phyloP scores from a whole-genome alignment of 2,797 vertebrate species.

The Ispidina lecontei region DNA sequence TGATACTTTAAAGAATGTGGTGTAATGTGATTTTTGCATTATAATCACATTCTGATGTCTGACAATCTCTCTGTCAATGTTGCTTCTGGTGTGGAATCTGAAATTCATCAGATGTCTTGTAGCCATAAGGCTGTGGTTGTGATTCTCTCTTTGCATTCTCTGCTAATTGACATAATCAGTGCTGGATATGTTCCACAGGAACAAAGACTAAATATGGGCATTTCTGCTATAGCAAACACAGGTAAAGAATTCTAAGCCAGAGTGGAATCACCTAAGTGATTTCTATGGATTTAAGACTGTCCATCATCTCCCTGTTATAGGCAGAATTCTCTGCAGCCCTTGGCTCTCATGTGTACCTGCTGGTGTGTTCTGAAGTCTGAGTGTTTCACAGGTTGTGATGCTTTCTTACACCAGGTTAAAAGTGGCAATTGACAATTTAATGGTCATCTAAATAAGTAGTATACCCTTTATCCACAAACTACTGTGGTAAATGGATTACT shows the following conservation, averaged over 20 bases:
- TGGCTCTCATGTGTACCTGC: background rate
- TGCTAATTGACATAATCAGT: background rate
- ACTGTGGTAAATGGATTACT: background rate
- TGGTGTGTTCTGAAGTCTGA: background rate
- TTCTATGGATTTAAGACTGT: background rate
- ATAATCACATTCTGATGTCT: background rate
- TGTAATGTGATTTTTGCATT: background rate
- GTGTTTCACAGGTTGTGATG: background rate
- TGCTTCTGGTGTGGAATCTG: background rate
- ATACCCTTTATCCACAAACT: background rate
- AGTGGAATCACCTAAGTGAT: background rate
- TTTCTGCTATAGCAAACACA: background rate
- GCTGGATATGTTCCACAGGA: background rate
- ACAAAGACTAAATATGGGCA: background rate
- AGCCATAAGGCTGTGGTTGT: background rate
- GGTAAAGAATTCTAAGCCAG: background rate
- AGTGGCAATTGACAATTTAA: background rate
- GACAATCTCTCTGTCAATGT: background rate
- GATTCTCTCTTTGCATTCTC: background rate
- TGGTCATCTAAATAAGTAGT: background rate
- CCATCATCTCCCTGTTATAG: fast-evolving
- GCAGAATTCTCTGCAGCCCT: background rate
- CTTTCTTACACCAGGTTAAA: background rate
- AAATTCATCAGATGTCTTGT: background rate
- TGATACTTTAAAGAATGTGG: background rate